Percentiles rank a stretch among this genome's conserved stretches.
These are phyloP conservation scores for Enteromius thamalakanensis DNA, from an alignment of 2,797 vertebrate species.

Conservation along the genomic window DNA sequence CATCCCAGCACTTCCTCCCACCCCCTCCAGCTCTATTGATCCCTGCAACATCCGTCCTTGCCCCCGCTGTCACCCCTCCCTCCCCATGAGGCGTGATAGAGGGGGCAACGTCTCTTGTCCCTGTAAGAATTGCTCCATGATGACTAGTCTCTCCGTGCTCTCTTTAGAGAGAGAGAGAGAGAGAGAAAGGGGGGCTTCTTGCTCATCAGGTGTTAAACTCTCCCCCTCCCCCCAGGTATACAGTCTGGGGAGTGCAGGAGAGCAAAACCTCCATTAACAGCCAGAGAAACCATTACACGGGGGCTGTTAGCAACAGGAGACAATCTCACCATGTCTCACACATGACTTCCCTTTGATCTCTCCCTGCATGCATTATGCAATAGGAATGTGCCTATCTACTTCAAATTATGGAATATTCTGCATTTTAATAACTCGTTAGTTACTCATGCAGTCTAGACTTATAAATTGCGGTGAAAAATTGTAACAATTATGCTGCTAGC, in stretches of 20 bases:
- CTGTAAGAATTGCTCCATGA: constrained; percentile 60
- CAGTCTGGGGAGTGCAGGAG: constrained; percentile 47
- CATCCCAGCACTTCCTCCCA: constrained; percentile 52
- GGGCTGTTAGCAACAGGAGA: constrained; percentile 55
- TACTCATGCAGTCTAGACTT: constrained; percentile 37
- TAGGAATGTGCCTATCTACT: constrained; percentile 28
- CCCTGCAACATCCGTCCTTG: constrained; percentile 67
- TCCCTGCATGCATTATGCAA: constrained; percentile 44
- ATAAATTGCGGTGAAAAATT: constrained; percentile 44
- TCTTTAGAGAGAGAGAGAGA: constrained; percentile 13
- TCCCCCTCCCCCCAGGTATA: constrained; percentile 51
- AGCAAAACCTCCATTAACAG: constrained; percentile 60
- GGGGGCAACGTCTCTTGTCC: constrained; percentile 63
- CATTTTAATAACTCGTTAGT: constrained; percentile 37
- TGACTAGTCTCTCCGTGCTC: constrained; percentile 57
- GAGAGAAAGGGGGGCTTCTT: not conserved
- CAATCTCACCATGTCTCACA: constrained; percentile 44
- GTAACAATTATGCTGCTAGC: constrained; percentile 36
- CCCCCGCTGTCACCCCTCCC: constrained; percentile 51
- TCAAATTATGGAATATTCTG: constrained; percentile 43
- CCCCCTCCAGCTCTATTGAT: constrained; percentile 75
- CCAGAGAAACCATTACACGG: constrained; percentile 44
- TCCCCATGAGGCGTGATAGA: constrained; percentile 52
- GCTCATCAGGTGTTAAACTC: constrained; percentile 36
- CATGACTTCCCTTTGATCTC: constrained; percentile 48